Conservation (phyloP, 2,797 vertebrate species). For the Hypotaenidia philippensis region DNA sequence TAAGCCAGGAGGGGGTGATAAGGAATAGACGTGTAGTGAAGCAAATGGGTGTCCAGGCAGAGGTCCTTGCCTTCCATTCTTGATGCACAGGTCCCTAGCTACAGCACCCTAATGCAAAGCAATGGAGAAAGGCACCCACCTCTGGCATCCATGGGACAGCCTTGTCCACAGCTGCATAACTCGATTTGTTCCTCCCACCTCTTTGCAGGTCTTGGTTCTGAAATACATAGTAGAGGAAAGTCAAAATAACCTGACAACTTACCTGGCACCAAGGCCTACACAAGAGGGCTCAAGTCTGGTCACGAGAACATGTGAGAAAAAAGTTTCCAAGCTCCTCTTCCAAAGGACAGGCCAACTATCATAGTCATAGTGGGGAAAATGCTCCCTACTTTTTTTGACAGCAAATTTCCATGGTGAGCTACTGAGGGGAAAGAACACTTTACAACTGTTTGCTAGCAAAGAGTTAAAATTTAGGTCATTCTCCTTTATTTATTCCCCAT, state of each 20-base stretch:
- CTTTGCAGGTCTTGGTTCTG: constrained; percentile 53
- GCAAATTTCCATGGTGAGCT: background rate
- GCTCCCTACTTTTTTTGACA: background rate
- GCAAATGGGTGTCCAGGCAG: background rate
- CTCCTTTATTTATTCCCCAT: background rate
- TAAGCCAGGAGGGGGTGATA: background rate
- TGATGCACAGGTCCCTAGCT: background rate
- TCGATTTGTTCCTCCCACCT: constrained; percentile 22
- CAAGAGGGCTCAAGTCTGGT: background rate
- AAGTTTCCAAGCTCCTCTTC: background rate
- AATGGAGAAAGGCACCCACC: constrained; percentile 56
- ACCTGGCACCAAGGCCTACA: accelerated
- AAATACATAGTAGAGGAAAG: constrained; percentile 19
- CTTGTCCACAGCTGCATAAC: constrained; percentile 40
- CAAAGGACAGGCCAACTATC: background rate
- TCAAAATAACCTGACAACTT: background rate
- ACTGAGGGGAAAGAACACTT: background rate
- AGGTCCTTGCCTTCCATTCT: background rate
- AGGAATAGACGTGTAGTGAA: background rate
- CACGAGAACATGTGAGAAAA: background rate
- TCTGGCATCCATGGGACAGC: constrained; percentile 75
- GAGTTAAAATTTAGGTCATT: background rate
- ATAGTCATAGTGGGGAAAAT: background rate
- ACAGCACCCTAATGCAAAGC: background rate
- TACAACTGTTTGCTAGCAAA: background rate